phyloP scores from a whole-genome alignment of 2,888 invertebrate species.

The Eupelmus urozonus region DNA sequence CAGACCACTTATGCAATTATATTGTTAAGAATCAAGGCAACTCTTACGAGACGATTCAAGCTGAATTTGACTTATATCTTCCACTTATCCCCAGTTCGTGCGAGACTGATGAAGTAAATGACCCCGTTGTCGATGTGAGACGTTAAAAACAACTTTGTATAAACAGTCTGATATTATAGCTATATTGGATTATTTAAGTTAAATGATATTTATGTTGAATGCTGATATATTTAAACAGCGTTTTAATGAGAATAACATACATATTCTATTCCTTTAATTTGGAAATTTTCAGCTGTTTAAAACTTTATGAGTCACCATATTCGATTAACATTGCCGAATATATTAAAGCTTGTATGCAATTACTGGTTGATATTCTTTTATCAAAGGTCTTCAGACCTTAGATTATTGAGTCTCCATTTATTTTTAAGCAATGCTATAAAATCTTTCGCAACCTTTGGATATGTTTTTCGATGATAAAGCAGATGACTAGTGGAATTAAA shows the following conservation, averaged over 20 bases:
- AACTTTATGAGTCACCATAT: neutral
- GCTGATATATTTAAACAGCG: neutral
- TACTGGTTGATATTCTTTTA: constrained; percentile 19
- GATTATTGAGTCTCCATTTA: constrained; percentile 2
- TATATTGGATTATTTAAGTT: too few relatives aligned
- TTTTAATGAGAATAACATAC: neutral
- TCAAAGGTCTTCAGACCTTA: constrained; percentile 30
- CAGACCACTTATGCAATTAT: constrained; percentile 69
- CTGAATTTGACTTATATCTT: constrained; percentile 57
- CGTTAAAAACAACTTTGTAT: constrained; percentile 53
- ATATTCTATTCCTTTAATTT: too few relatives aligned
- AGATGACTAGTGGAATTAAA: constrained; percentile 26
- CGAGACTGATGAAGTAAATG: constrained; percentile 56
- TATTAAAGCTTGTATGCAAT: neutral
- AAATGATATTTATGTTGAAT: too few relatives aligned
- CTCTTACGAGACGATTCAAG: constrained; percentile 64
- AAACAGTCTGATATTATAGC: constrained; percentile 12
- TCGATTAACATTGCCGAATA: neutral
- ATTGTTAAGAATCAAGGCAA: constrained; percentile 66
- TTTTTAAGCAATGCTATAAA: constrained; percentile 12
- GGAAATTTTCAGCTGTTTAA: too few relatives aligned
- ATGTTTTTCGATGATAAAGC: constrained; percentile 23
- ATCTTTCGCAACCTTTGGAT: constrained; percentile 37
- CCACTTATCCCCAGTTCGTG: constrained; percentile 58
- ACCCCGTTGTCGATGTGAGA: constrained; percentile 53